Evolutionary conservation across 2,797 vertebrate genomes (phyloP), one percentile per base, ranked within the genome.

Genomic region (Aselliscus stoliczkanus): DNA sequence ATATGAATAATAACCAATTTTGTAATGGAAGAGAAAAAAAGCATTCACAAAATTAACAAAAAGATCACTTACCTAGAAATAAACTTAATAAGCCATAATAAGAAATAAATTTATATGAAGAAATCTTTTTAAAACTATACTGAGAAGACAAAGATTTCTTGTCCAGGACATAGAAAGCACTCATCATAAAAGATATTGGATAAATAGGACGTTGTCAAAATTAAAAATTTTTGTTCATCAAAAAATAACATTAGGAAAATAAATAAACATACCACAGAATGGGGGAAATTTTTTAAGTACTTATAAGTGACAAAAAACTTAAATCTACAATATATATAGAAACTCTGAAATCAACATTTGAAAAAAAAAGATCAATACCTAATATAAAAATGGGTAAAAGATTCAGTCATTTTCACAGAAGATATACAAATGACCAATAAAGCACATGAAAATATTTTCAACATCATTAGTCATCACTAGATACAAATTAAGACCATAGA

Each of bases 31-130:
- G 52, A 84, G 47, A 31, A 84, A 84, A 62, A 85, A 56, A 18
- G 31, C 44, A 92, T 67, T 93, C 85, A 92, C 18, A 64, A 94
- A 85, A 95, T 64, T 88, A 92, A 89, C 77, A 91, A 60, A 84
- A 90, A 69, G 39, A 50, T 94, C 67, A 76, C 21, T 94, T 88
- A 80, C 42, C 50, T 88, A 83, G 56, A 83, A 72, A 85, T 81
- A 89, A 93, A 84, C 27, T 69, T 91, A 77, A 37, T 87, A 67
- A 47, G 7, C 31, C 15, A 31, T 84, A 81, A 37, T 56, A 84
- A 58, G 47, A 76, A 52, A 76, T 76, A 76, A 91, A 93, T 17
- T 58, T 91, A 58, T 13, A 37, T 92, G 27, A 93, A 75, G 50
- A 92, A 85, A 88, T 70, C 6, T 42, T 95, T 91, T 95, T 42